Evolutionary conservation across 2,888 invertebrate genomes (phyloP).

Genomic region (Heliothis peltigera): DNA sequence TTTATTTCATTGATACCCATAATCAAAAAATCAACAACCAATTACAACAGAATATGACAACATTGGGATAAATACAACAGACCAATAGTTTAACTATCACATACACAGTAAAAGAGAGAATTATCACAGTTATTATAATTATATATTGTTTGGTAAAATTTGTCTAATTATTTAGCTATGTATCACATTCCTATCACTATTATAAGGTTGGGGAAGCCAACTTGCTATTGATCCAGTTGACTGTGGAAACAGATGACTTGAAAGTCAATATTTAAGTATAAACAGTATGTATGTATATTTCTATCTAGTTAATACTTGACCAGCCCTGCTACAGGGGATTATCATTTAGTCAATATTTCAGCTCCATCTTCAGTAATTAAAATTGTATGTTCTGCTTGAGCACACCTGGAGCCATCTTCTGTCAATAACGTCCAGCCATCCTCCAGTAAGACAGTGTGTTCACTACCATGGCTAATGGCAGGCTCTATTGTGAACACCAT

Average conservation of each 20-base stretch:
- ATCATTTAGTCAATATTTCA: constrained; percentile 93
- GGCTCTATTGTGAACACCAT: constrained; percentile 99
- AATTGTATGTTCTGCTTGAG: constrained; percentile 98
- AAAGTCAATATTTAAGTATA: too few relatives aligned
- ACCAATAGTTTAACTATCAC: constrained; percentile 6
- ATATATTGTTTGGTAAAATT: constrained; percentile 19
- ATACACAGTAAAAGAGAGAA: constrained; percentile 11
- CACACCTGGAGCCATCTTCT: constrained; percentile 94
- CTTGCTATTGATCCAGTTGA: too few relatives aligned
- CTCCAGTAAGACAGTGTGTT: constrained; percentile 92
- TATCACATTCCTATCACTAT: not conserved
- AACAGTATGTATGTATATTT: too few relatives aligned
- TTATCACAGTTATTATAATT: constrained; percentile 36
- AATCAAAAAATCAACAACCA: constrained; percentile 10
- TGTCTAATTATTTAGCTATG: constrained; percentile 19
- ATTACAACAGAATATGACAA: constrained; percentile 20
- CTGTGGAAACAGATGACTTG: too few relatives aligned
- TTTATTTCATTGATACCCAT: constrained; percentile 51
- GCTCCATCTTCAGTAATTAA: constrained; percentile 94
- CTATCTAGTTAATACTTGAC: too few relatives aligned
- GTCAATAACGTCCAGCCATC: constrained; percentile 98
- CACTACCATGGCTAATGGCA: constrained; percentile 93
- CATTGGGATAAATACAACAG: constrained; percentile 8
- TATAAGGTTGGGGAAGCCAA: too few relatives aligned
- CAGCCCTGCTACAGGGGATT: not conserved